phyloP scores from a whole-genome alignment of 2,113 vertebrate genomes.

The Pungitius pungitius region DNA sequence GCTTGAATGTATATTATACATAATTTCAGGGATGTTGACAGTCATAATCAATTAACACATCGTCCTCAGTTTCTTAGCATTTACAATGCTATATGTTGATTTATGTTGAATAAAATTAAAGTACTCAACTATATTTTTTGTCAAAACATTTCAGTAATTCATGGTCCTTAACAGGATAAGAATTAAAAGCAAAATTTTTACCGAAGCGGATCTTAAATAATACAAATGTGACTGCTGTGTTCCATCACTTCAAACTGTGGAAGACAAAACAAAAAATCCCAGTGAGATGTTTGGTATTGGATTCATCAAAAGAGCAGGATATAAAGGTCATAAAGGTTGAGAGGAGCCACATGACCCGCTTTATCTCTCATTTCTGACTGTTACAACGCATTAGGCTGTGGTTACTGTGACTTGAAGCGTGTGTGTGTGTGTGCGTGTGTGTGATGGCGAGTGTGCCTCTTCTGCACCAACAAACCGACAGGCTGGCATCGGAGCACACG shows the following conservation, averaged over 20 bases:
- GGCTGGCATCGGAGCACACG: constrained; percentile 36
- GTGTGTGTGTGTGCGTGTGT: background rate
- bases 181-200: background rate
- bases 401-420: constrained; percentile 12
- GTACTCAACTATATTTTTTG: constrained; percentile 11
- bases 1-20: constrained; percentile 40
- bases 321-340: constrained; percentile 17
- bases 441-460: constrained; percentile 33
- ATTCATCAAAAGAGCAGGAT: constrained; percentile 13
- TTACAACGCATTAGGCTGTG: constrained; percentile 22
- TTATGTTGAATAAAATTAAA: constrained; percentile 5
- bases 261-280: background rate
- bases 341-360: constrained; percentile 22
- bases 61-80: constrained; percentile 7
- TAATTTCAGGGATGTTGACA: constrained; percentile 39
- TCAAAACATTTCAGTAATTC: constrained; percentile 10
- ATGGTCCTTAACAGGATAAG: background rate
- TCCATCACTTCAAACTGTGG: constrained; percentile 2
- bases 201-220: constrained; percentile 8
- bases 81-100: background rate
- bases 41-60: constrained; percentile 57
- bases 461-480: constrained; percentile 29
- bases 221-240: background rate
- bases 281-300: background rate
- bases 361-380: constrained; percentile 26